Evolutionary conservation across 1,140 invertebrate species (phyloP).

Genomic region (Drosophila setifemur): DNA sequence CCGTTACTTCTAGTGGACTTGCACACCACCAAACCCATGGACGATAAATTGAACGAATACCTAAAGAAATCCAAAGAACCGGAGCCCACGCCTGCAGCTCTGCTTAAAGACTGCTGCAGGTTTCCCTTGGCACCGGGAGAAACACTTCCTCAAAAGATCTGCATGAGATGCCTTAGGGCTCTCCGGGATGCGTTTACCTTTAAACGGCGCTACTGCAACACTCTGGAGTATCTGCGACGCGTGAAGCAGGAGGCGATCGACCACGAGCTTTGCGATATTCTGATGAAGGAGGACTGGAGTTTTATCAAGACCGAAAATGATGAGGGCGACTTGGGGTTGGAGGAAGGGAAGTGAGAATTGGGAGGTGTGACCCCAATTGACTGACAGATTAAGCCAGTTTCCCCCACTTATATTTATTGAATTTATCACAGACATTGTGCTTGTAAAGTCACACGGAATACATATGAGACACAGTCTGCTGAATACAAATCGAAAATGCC

Average conservation of each 20-base stretch:
- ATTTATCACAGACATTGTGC: constrained; percentile 80
- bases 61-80: not conserved
- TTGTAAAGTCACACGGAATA: constrained; percentile 70
- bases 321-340: no score
- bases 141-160: constrained; percentile 9
- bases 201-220: not conserved
- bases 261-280: not conserved
- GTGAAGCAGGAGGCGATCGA: constrained; percentile 1
- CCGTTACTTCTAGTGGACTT: not conserved
- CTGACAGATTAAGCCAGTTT: constrained; percentile 14
- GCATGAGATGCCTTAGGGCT: constrained; percentile 6
- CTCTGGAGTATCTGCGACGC: not conserved
- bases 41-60: not conserved
- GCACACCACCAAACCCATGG: not conserved
- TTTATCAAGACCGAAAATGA: constrained; percentile 29
- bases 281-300: constrained; percentile 15
- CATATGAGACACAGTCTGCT: constrained; percentile 63
- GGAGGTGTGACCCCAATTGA: not conserved
- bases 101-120: not conserved
- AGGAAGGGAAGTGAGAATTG: no score
- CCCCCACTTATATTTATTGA: constrained; percentile 50
- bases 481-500: constrained; percentile 38
- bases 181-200: not conserved
- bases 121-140: not conserved
- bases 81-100: not conserved